These are phyloP conservation scores for Tachuris rubrigastra DNA, from an alignment of 2,113 vertebrate species.

Conservation along the genomic window DNA sequence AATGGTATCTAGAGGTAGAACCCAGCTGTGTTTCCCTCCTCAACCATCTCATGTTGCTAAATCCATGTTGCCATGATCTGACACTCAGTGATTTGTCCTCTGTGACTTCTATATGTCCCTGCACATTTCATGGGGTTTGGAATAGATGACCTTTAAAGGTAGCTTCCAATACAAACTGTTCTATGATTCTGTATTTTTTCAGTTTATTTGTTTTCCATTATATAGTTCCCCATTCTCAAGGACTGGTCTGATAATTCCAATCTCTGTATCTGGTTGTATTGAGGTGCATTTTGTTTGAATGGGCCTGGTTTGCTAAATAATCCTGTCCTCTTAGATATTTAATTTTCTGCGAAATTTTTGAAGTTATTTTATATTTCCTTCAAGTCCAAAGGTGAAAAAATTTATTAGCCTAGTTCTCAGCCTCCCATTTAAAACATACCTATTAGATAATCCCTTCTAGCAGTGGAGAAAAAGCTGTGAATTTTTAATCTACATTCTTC, in stretches of 20 bases:
- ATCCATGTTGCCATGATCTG: not conserved
- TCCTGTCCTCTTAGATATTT: not conserved
- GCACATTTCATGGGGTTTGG: not conserved
- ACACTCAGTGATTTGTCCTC: not conserved
- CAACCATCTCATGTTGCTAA: not conserved
- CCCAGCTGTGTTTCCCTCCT: not conserved
- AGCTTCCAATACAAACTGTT: not conserved
- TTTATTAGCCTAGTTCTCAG: not conserved
- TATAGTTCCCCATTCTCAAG: not conserved
- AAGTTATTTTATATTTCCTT: not conserved
- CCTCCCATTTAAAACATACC: not conserved
- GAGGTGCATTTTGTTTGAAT: not conserved
- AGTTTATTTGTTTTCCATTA: not conserved
- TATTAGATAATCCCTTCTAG: not conserved
- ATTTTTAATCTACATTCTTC: not conserved
- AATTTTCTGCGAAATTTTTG: not conserved
- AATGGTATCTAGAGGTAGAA: not conserved
- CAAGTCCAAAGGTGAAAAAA: not conserved
- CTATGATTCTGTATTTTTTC: not conserved
- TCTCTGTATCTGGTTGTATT: not conserved
- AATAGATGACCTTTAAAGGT: not conserved
- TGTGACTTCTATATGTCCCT: not conserved
- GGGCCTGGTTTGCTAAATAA: not conserved
- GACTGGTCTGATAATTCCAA: not conserved
- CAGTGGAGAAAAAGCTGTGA: not conserved